phyloP scores from a whole-genome alignment of 2,797 vertebrate species.

The Microctenopoma steveboyesi region DNA sequence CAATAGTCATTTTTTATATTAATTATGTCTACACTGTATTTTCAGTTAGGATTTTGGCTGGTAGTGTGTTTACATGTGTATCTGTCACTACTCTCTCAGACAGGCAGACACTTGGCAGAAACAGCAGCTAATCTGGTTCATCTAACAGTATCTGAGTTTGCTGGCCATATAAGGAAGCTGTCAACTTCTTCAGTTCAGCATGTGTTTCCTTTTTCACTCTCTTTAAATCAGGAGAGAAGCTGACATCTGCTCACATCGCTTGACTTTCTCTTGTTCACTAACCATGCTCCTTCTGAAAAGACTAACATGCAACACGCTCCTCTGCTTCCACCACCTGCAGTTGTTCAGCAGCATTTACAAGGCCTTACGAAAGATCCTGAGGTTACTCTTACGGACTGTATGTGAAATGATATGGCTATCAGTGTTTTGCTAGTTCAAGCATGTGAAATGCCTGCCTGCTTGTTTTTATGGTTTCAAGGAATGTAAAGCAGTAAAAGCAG shows the following conservation, averaged over 20 bases:
- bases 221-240: no score
- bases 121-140: no score
- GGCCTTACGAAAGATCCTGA: conserved; percentile 78
- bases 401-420: conserved; percentile 58
- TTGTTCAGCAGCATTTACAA: conserved; percentile 78
- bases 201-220: no score
- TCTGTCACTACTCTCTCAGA: not conserved
- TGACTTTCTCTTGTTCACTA: not conserved
- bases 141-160: no score
- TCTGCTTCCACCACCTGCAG: conserved; percentile 62
- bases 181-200: no score
- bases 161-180: no score
- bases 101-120: no score
- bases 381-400: conserved; percentile 81
- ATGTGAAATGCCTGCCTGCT: conserved; percentile 14
- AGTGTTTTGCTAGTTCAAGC: conserved; percentile 46
- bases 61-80: no score
- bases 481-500: not conserved
- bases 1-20: no score
- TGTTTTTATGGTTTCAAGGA: conserved; percentile 5
- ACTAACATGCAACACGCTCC: conserved; percentile 9
- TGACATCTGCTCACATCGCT: no score
- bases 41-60: no score
- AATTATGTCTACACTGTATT: no score
- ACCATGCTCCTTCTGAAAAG: conserved; percentile 7